phyloP scores from a whole-genome alignment of 92 coral and sea anemone genomes.

The Epizoanthus fatuus region DNA sequence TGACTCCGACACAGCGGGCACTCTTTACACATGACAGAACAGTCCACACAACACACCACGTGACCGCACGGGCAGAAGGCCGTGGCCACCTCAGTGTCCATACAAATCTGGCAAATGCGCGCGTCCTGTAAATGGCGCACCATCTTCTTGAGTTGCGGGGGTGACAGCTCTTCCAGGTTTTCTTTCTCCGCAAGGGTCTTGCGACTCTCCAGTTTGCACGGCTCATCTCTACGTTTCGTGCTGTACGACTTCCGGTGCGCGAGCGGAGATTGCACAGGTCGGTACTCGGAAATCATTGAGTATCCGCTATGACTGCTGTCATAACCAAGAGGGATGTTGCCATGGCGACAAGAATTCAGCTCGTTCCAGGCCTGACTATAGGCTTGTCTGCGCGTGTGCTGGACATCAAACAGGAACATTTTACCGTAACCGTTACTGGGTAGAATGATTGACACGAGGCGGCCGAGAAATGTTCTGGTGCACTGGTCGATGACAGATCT shows the following conservation, averaged over 20 bases:
- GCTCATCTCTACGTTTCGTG: constrained; percentile 65
- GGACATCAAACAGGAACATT: constrained; percentile 93
- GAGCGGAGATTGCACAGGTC: constrained; percentile 99
- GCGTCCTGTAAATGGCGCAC: constrained; percentile 97
- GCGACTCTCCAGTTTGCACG: constrained; percentile 66
- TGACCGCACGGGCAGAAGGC: constrained; percentile 99
- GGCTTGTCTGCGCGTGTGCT: constrained; percentile 97
- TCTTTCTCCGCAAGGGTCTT: constrained; percentile 70
- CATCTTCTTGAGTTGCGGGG: constrained; percentile 85
- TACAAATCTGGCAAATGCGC: constrained; percentile 96
- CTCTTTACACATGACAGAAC: constrained; percentile 97
- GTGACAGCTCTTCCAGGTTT: constrained; percentile 74
- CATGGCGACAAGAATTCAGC: constrained; percentile 80
- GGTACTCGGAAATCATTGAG: constrained; percentile 82
- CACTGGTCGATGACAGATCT: constrained; percentile 98
- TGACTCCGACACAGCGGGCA: constrained; percentile 98
- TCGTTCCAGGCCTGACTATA: constrained; percentile 98
- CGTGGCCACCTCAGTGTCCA: constrained; percentile 98
- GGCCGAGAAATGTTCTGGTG: constrained; percentile 93
- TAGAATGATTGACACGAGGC: constrained; percentile 79
- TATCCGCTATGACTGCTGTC: constrained; percentile 62
- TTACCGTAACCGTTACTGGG: constrained; percentile 89
- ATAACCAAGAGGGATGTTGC: constrained; percentile 67
- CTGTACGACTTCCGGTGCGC: constrained; percentile 86
- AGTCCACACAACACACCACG: constrained; percentile 98